Evolutionary conservation across 2,113 vertebrate species (phyloP).

Genomic region (Perca flavescens): DNA sequence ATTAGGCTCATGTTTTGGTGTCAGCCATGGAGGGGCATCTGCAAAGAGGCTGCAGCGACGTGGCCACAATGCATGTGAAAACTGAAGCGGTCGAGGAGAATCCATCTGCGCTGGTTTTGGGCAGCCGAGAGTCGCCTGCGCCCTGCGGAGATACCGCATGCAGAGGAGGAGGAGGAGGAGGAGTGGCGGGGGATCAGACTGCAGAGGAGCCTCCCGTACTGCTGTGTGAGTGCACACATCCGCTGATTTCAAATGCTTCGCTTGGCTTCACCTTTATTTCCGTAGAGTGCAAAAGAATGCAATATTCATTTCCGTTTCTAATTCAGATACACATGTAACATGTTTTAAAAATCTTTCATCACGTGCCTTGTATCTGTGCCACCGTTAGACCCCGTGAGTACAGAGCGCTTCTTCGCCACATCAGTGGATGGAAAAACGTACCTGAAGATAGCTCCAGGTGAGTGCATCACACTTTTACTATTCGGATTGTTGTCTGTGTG

Average conservation of each 20-base stretch:
- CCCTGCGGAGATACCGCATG: constrained; percentile 70
- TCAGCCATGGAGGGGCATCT: constrained; percentile 63
- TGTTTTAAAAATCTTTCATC: not conserved
- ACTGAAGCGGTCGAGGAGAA: constrained; percentile 67
- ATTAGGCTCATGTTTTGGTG: not conserved
- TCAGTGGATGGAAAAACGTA: constrained; percentile 74
- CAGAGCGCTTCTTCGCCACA: constrained; percentile 74
- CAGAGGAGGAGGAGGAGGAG: constrained; percentile 56
- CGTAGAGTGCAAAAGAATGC: not conserved
- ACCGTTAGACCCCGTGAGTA: constrained; percentile 67
- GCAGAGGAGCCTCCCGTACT: constrained; percentile 72
- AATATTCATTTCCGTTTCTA: not conserved
- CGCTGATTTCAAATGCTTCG: too few relatives aligned
- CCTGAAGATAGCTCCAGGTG: constrained; percentile 80
- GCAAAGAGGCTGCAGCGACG: constrained; percentile 49
- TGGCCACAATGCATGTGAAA: constrained; percentile 61
- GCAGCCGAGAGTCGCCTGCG: constrained; percentile 75
- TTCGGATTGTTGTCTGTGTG: not conserved
- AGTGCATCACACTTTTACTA: not conserved
- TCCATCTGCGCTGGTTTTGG: constrained; percentile 62
- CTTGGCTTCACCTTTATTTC: not conserved
- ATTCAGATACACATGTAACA: not conserved
- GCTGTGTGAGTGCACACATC: constrained; percentile 72
- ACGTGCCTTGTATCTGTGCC: not conserved
- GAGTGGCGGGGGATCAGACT: constrained; percentile 47